phyloP scores from a whole-genome alignment of 2,797 vertebrate species.

The Onychomys leucogaster region DNA sequence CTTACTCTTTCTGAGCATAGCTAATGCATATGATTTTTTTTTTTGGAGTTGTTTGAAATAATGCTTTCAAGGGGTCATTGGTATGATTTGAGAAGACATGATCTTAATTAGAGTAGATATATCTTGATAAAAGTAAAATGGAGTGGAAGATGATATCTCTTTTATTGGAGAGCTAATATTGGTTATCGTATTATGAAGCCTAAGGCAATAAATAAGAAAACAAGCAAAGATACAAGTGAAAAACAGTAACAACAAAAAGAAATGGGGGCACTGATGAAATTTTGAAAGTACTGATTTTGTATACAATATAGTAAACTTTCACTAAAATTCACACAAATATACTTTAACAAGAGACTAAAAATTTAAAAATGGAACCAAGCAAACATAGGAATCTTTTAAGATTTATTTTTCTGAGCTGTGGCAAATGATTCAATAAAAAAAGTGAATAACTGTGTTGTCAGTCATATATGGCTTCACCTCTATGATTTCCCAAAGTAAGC shows the following conservation, averaged over 20 bases:
- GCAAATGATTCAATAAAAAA: conserved; percentile 73
- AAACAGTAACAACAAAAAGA: background rate
- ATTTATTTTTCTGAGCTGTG: conserved; percentile 77
- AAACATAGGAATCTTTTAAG: conserved; percentile 64
- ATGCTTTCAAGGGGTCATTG: conserved; percentile 74
- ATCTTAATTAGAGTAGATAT: conserved; percentile 81
- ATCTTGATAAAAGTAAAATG: conserved; percentile 78
- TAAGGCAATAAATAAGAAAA: conserved; percentile 33
- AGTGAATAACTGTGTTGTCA: conserved; percentile 71
- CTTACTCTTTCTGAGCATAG: conserved; percentile 76
- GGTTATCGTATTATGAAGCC: conserved; percentile 70
- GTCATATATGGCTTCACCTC: conserved; percentile 68
- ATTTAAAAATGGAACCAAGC: conserved; percentile 16
- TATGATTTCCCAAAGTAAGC: conserved; percentile 78
- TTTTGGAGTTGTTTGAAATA: conserved; percentile 82
- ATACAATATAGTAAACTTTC: conserved; percentile 45
- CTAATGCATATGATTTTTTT: conserved; percentile 81
- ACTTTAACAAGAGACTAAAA: conserved; percentile 61
- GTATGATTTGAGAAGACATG: conserved; percentile 76
- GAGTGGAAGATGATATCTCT: conserved; percentile 77
- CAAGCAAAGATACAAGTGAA: background rate
- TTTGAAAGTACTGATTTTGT: background rate
- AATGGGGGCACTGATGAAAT: background rate
- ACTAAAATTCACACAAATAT: conserved; percentile 64
- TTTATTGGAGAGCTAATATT: conserved; percentile 63